Evolutionary conservation across 2,888 invertebrate species (phyloP), one percentile per base, ranked within the genome.

Genomic region (Acrobasis suavella): DNA sequence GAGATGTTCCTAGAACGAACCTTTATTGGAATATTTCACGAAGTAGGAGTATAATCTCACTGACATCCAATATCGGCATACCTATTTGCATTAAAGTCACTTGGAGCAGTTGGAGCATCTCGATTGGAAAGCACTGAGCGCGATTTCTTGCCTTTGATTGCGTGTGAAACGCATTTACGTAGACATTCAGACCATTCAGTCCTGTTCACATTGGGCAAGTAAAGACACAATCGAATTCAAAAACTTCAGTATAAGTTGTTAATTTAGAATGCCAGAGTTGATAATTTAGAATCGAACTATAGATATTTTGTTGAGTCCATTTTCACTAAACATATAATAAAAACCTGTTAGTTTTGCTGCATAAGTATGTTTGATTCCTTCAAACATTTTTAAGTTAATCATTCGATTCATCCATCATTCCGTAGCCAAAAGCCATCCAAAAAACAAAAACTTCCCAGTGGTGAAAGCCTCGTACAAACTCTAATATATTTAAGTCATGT

Each of bases 81-180:
- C 22, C 22, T 22, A 14, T 42, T 17, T 17, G 39, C 55, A 39
- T 39, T 46, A 16, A 16, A 55, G 55, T 38, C 15, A 39, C 55
- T 15, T 39, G 12, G 22, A n/a, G 46, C 15, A 39, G 38, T 15
- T 39, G 12, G 22, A n/a, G 46, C 39, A 39, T 56, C 22, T 42
- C 17, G 56, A 56, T 56, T 42, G 56, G 56, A 56, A 56, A 55
- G 55, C 55, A 56, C 46, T 46, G 42, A 12, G 22, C 17, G 56
- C 46, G 42, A 56, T 56, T 46, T 42, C 42, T 42, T 39, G 56
- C 39, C 39, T 10, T 46, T 42, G 56, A 56, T 56, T 56, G 56
- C 39, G 22, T 42, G 56, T 22, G 56, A 56, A 56, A 42, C 39
- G 56, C 42, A 56, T 56, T 56, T 22, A 22, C 56, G 56, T 56